Evolutionary conservation across 2,113 vertebrate genomes (phyloP).

Genomic region (Carassius carassius): DNA sequence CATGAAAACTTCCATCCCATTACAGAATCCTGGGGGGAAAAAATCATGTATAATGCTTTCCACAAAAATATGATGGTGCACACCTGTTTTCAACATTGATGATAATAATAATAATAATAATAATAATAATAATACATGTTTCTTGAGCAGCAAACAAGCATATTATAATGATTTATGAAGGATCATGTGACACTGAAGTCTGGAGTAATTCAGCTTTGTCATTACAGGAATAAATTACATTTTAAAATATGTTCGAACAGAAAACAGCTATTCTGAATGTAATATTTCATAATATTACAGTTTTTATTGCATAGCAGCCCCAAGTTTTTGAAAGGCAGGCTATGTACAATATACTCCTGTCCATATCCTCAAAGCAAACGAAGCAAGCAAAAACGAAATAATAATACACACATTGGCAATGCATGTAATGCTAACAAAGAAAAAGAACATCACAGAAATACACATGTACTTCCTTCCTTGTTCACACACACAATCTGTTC

Average conservation of each 20-base stretch:
- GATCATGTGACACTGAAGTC: background rate
- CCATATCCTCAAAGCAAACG: background rate
- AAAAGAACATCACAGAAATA: background rate
- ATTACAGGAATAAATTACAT: background rate
- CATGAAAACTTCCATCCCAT: background rate
- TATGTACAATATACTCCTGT: background rate
- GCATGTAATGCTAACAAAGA: background rate
- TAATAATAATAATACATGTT: background rate
- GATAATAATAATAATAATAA: background rate
- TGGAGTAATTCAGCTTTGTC: background rate
- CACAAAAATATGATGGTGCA: background rate
- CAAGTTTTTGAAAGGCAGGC: background rate
- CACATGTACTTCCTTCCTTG: constrained; percentile 12
- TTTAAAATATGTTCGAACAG: background rate
- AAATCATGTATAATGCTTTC: background rate
- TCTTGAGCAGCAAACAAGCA: background rate
- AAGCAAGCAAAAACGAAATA: background rate
- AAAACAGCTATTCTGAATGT: background rate
- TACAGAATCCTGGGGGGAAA: background rate
- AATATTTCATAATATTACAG: background rate
- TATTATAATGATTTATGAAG: background rate
- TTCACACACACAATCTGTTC: constrained; percentile 27
- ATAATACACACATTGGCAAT: background rate
- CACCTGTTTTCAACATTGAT: background rate
- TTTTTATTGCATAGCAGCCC: background rate